Evolutionary conservation across 2,888 invertebrate genomes (phyloP), one percentile per base, ranked within the genome.

Genomic region (Nematopogon swammerdamellus): DNA sequence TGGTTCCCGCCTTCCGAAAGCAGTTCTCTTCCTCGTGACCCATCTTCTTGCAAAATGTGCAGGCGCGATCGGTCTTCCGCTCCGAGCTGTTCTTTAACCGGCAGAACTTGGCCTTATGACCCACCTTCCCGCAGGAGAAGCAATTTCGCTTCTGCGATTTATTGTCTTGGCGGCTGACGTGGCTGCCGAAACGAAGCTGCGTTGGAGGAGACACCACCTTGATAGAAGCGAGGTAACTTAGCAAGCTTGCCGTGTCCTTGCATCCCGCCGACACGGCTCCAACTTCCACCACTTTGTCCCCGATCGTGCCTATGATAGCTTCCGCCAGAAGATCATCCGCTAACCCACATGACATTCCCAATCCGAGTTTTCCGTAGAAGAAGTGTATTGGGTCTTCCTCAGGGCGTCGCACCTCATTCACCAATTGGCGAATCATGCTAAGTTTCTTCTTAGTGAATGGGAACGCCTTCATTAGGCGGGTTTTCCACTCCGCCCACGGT

Each of bases 401-500:
- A 2, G 44, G 44, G 11, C 5, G 14, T 44, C 42, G 52, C 2
- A 55, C 46, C 16, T 45, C 45, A 17, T 52, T 53, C 1, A 53
- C 53, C 2, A 55, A 29, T 30, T 52, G 50, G 10, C 53, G 50
- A 2, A 54, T 50, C n/a, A 51, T 50, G 6, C 30, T 19, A 14
- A 53, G 46, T 46, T 54, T 53, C 45, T 53, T 53, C 25, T 46
- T 49, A 3, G 52, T 53, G n/a, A 46, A 51, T 43, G 54, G 53
- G 19, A 53, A 54, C n/a, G 52, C 50, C 45, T 48, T 49, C n/a
- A 51, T 46, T 14, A 54, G 18, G 10, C 45, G 46, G 1, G 10
- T 42, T 30, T 54, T 56, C 50, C 54, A 54, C 2, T 54, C 52
- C 6, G 25, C n/a, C 54, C 55, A 55, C 25, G 43, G 49, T 2